Evolutionary conservation across 2,888 invertebrate genomes (phyloP), one percentile per base, ranked within the genome.

Genomic region (Phrixothrix hirtus): DNA sequence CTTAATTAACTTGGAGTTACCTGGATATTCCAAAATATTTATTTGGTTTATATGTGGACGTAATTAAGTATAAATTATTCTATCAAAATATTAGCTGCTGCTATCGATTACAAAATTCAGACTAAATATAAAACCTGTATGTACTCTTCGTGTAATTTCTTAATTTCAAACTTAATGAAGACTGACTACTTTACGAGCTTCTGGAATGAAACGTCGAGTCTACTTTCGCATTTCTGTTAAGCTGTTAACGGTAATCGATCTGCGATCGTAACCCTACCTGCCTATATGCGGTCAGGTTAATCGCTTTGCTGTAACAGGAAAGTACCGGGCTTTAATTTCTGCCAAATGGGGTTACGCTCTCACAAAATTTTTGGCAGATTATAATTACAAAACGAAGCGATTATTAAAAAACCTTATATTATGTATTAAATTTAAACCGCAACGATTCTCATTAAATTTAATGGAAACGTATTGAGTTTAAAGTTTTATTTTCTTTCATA

Each of bases 181-280:
- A 54, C 58, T 55, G 61, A 61, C 54, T 55, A 58, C 59, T 61
- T 61, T 58, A 58, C 58, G 59, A 58, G 58, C 44, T 58, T 51
- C 50, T 45, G 53, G 59, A 61, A 56, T 58, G 58, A 55, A 55
- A 54, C 55, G 55, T 57, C 57, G 55, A 51, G 52, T 56, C 36
- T 55, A 55, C 49, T 55, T 49, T 55, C 53, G 52, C 53, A 58
- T 61, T 59, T 61, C 54, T 56, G 36, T 56, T 55, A 59, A 57
- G 58, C 54, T 61, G 57, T 61, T 61, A 59, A 56, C 50, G 51
- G 61, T 57, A 58, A 61, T 59, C 59, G 61, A 61, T 61, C 59
- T 45, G 31, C 35, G 55, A 55, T 55, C 49, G 55, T 55, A 49
- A 55, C 45, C 45, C 49, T 55, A 55, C 45, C 49, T 55, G 49